Base-by-base conservation (phyloP, 2,113 vertebrate genomes). In the Nanorana parkeri region DNA sequence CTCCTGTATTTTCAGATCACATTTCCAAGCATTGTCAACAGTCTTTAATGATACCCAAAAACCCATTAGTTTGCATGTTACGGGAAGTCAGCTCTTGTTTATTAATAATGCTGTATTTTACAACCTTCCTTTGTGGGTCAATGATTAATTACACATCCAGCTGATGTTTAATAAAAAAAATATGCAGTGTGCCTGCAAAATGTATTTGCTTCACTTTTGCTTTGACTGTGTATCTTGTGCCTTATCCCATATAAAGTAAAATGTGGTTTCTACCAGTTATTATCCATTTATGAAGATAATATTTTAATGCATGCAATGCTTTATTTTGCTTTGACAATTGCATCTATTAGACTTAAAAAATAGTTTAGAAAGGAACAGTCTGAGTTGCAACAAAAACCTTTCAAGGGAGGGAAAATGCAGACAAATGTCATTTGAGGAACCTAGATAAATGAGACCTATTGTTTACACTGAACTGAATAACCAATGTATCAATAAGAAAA, bases 91-190 rank as follows among this genome's bases (percentile, higher is more conserved):
- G 77, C 63, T 69, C 3, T 52, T 74, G 83, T 87, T 85, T 88
- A 87, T 87, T 86, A 88, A 88, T 86, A 88, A 83, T 67, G 85
- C 28, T 84, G 71, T 83, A 84, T 76, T 83, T 76, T 84, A 84
- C 78, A 82, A 81, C 83, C 83, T 88, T 85, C 81, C 84, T 55
- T 21, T 85, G 69, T 0, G 10, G 86, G 84, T 83, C 63, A 77
- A 76, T 5, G 75, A 84, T 85, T 84, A 81, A 73, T 81, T 81
- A 81, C 68, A 29, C 58, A 54, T 73, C 68, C 47, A 81, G 41
- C 68, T 73, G 28, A 61, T 69, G 29, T 69, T 69, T 80, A 71
- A 58, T 80, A 60, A 66, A 24, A 60, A 66, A 24, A 69, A 69
- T 47, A 80, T 69, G 54, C 32, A 61, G 21, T 51, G 21, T 51